Base-by-base conservation (phyloP, 2,797 vertebrate genomes). In the Cirrhinus molitorella region DNA sequence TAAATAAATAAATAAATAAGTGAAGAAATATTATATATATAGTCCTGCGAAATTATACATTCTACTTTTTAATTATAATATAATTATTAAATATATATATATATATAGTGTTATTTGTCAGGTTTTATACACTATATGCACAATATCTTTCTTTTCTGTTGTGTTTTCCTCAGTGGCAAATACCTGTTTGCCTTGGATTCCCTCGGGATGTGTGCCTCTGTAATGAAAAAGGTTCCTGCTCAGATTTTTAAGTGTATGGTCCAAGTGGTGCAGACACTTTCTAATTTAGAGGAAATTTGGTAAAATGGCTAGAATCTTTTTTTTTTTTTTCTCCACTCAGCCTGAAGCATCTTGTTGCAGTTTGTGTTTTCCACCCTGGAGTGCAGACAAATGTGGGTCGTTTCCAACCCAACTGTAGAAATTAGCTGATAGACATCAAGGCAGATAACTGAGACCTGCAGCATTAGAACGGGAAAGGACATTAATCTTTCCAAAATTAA, bases 401-500 rank as follows among this genome's bases (percentile, higher is more conserved):
- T 95, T 95, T 94, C 91, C 93, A 91, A 89, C 92, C 91, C 90
- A 90, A 93, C 92, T 91, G 92, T 92, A 95, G 93, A 93, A 95
- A 96, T 96, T 93, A 93, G 89, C 94, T 96, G 97, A 97, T 96
- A 96, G 95, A 95, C 95, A 95, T 96, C 96, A 91, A 90, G 89
- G 89, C 87, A 93, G 95, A 97, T 97, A 97, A 96, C 95, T 93
- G 94, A 95, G 95, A 93, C 93, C 92, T 93, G 94, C 91, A 95
- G 95, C 95, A 93, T 94, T 96, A 94, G 95, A 94, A 94, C 92
- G 94, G 88, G 90, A 93, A 93, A 96, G 95, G 91, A 93, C 96
- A 99, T 99, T 97, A 96, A 99, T 99, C 97, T 98, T 96, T 96
- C 96, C 96, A 96, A 97, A 99, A 99, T 98, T 99, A 98, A 98